Evolutionary conservation across 2,113 vertebrate species (phyloP).

Genomic region (Myxocyprinus asiaticus): DNA sequence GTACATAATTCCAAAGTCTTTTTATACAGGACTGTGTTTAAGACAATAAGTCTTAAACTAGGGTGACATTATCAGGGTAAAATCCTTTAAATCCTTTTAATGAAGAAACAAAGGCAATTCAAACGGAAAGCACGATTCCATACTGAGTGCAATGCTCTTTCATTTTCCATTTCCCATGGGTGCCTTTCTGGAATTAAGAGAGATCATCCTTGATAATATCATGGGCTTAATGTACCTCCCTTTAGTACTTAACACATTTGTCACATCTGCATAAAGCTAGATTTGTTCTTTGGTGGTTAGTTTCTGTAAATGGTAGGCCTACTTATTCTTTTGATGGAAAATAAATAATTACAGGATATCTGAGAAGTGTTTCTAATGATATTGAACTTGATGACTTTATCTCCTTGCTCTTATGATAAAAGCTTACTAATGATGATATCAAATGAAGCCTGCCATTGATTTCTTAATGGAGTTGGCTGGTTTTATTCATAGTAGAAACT

Average conservation of each 20-base stretch:
- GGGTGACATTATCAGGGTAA: slow-evolving; percentile 46
- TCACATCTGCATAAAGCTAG: neutral
- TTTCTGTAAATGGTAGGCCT: neutral
- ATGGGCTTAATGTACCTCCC: slow-evolving; percentile 26
- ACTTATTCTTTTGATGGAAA: neutral
- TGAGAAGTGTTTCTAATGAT: neutral
- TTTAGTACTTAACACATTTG: neutral
- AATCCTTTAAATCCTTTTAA: slow-evolving; percentile 56
- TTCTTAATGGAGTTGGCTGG: slow-evolving; percentile 46
- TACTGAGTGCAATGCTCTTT: slow-evolving; percentile 29
- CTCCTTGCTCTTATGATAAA: slow-evolving; percentile 43
- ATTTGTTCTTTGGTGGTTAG: slow-evolving; percentile 10
- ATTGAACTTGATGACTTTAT: slow-evolving; percentile 41
- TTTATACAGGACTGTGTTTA: slow-evolving; percentile 38
- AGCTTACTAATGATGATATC: slow-evolving; percentile 54
- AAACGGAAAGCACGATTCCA: slow-evolving; percentile 32
- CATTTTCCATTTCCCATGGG: slow-evolving; percentile 24
- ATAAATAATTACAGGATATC: neutral
- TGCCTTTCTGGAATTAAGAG: slow-evolving; percentile 23
- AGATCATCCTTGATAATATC: slow-evolving; percentile 30
- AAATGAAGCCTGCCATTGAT: slow-evolving; percentile 44
- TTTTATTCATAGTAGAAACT: slow-evolving; percentile 48
- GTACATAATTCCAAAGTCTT: slow-evolving; percentile 42
- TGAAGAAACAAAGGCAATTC: slow-evolving; percentile 45
- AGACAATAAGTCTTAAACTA: slow-evolving; percentile 49